phyloP scores from a whole-genome alignment of 2,797 vertebrate genomes.

The Hyperoplus lanceolatus region DNA sequence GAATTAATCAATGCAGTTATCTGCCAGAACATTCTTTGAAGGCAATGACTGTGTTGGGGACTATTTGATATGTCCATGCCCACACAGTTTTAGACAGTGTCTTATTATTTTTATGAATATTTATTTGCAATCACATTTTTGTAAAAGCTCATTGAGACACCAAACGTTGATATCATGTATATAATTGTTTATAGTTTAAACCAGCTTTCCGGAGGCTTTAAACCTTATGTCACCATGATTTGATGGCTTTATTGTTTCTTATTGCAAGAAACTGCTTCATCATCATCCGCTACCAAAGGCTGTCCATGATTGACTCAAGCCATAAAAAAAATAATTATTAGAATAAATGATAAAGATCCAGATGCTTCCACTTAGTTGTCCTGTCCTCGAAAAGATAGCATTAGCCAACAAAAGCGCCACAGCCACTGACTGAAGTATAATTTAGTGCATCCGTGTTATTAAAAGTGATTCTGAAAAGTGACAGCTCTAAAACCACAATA shows the following conservation, averaged over 20 bases:
- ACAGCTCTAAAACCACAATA: slow-evolving; percentile 70
- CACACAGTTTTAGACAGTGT: too few species aligned
- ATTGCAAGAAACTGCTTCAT: slow-evolving; percentile 28
- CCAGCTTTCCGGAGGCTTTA: background rate
- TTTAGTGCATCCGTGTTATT: slow-evolving; percentile 68
- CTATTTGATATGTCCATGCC: too few species aligned
- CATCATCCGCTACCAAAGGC: slow-evolving; percentile 53
- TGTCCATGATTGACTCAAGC: slow-evolving; percentile 62
- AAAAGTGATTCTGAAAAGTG: slow-evolving; percentile 76
- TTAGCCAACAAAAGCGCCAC: slow-evolving; percentile 48
- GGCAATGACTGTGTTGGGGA: too few species aligned
- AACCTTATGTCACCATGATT: slow-evolving; percentile 41
- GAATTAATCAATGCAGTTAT: too few species aligned
- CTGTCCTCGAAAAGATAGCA: slow-evolving; percentile 63
- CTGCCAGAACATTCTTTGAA: too few species aligned
- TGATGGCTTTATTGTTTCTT: slow-evolving; percentile 55
- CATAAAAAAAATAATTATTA: slow-evolving; percentile 73
- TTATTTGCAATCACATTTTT: too few species aligned
- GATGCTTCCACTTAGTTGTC: slow-evolving; percentile 53
- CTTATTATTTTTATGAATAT: too few species aligned
- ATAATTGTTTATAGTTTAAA: too few species aligned
- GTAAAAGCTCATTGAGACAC: too few species aligned
- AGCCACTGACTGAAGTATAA: slow-evolving; percentile 42
- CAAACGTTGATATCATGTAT: too few species aligned
- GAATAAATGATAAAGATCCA: slow-evolving; percentile 55